These are phyloP conservation scores for Xenotilapia flavipinnis DNA, from an alignment of 2,113 vertebrate species.

Conservation along the genomic window DNA sequence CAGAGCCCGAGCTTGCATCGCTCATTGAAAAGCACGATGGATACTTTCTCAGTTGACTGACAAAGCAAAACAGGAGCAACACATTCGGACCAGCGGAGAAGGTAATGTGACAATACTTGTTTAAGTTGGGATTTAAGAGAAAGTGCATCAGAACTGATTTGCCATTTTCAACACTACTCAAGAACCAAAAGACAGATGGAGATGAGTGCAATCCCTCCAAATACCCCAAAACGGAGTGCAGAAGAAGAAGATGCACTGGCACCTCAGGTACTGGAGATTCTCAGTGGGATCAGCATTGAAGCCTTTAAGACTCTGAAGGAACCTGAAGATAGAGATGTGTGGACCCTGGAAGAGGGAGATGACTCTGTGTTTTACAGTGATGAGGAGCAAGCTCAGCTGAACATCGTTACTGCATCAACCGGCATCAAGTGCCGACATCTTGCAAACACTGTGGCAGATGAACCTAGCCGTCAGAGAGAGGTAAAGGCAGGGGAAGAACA, in stretches of 20 bases:
- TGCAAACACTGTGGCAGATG: conserved; percentile 1
- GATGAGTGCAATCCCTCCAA: background rate
- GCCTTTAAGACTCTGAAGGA: background rate
- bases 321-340: background rate
- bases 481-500: background rate
- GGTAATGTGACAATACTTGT: background rate
- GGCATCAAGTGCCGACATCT: background rate
- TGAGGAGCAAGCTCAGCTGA: conserved; percentile 36
- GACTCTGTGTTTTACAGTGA: conserved; percentile 69
- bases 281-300: conserved; percentile 9
- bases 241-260: conserved; percentile 64
- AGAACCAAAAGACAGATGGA: background rate
- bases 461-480: background rate
- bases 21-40: conserved; percentile 64
- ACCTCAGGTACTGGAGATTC: conserved; percentile 42
- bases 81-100: background rate
- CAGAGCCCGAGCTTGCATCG: conserved; percentile 58
- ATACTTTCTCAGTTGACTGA: conserved; percentile 60
- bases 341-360: conserved; percentile 54
- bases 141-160: background rate
- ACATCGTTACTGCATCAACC: background rate
- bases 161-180: background rate
- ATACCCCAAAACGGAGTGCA: conserved; percentile 51
- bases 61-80: conserved; percentile 19
- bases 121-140: background rate